Percentiles rank a stretch among this genome's conserved stretches.
Evolutionary conservation across 2,797 vertebrate species (phyloP).

Genomic region (Chiroxiphia lanceolata): DNA sequence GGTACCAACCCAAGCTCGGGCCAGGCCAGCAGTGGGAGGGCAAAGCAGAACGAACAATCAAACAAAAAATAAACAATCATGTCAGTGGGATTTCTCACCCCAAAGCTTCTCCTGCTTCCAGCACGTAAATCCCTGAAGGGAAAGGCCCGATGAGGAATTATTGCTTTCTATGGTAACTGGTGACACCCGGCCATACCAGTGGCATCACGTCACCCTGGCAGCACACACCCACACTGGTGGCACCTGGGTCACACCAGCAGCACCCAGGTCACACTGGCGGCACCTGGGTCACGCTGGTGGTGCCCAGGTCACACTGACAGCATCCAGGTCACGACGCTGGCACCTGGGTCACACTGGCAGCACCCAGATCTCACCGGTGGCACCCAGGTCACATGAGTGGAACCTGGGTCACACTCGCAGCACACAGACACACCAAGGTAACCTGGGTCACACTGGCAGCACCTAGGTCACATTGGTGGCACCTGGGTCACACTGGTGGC

Average conservation of each 20-base stretch:
- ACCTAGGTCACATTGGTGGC: neutral
- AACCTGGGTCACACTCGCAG: neutral
- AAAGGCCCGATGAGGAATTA: neutral
- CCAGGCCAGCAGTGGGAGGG: neutral
- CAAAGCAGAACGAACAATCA: neutral
- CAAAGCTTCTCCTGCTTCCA: neutral
- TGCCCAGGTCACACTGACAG: neutral
- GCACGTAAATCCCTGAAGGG: neutral
- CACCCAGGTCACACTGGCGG: neutral
- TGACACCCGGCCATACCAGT: neutral
- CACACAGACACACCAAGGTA: neutral
- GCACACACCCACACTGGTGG: neutral
- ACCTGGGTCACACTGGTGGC: neutral
- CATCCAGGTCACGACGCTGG: neutral
- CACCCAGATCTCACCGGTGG: too few species aligned
- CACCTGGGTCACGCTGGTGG: neutral
- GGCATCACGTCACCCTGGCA: neutral
- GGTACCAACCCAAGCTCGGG: neutral
- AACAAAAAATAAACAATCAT: neutral
- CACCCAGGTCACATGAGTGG: neutral
- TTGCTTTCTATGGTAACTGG: constrained; percentile 34
- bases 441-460: neutral
- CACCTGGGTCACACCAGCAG: too few species aligned
- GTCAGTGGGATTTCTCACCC: neutral
- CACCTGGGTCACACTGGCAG: neutral